These are phyloP conservation scores for Leuciscus idus DNA, from an alignment of 2,113 vertebrate genomes.

Conservation along the genomic window DNA sequence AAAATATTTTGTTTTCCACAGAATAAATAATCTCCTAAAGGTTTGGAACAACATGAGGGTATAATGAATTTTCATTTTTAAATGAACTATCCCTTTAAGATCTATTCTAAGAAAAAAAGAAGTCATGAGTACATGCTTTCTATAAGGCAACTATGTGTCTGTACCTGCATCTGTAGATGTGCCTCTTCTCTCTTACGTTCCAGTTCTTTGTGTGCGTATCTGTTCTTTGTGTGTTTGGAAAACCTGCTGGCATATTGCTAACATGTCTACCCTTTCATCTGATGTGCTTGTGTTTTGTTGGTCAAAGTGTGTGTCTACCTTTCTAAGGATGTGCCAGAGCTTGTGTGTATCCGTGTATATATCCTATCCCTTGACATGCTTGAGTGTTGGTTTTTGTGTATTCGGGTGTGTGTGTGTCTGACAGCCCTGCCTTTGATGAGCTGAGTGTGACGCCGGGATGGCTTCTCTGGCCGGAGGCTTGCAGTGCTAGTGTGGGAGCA, in stretches of 20 bases:
- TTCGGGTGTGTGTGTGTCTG: conserved; percentile 19
- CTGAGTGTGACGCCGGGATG: conserved; percentile 34
- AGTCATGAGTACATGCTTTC: background rate
- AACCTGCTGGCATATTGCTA: conserved; percentile 14
- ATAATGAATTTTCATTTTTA: background rate
- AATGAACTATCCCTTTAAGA: background rate
- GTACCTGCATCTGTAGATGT: conserved; percentile 15
- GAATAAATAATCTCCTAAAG: background rate
- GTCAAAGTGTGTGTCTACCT: conserved; percentile 27
- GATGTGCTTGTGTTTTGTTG: conserved; percentile 24
- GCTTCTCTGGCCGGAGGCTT: conserved; percentile 36
- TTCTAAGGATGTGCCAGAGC: conserved; percentile 37
- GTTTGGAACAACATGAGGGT: background rate
- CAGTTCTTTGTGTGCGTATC: background rate
- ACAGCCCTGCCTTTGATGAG: conserved; percentile 35
- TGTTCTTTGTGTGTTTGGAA: conserved; percentile 10
- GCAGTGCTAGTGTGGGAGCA: conserved; percentile 42
- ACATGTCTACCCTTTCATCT: conserved; percentile 17
- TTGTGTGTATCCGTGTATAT: conserved; percentile 39
- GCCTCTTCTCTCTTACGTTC: conserved; percentile 1
- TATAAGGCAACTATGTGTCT: conserved; percentile 34
- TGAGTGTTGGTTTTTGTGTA: conserved; percentile 26
- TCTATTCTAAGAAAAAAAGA: background rate
- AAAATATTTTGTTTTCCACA: background rate
- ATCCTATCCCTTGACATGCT: conserved; percentile 34